Base-by-base conservation (phyloP, 1,140 invertebrate species). In the Caerostris extrusa region DNA sequence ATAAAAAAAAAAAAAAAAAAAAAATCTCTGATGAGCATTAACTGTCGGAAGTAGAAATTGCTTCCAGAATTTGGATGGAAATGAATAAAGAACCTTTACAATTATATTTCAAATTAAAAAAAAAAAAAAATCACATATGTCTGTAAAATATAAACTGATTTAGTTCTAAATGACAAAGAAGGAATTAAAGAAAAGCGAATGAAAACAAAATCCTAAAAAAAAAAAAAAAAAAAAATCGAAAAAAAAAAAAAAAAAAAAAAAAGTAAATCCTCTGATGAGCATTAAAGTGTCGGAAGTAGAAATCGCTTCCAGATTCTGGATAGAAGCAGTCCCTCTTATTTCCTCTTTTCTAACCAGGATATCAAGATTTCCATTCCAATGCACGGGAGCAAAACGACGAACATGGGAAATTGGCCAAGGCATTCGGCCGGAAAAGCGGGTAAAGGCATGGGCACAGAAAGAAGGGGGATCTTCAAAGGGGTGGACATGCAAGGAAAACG, bases 391-490 rank as follows among this genome's bases (percentile, higher is more conserved):
- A 83, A 83, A 83, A 83, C 53, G 82, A 83, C 56, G 82, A 57
- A 19, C 55, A 58, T 57, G 82, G 82, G 55, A 83, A 83, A 83
- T 83, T 83, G 82, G 82, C 53, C 56, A 56, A 17, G 53, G 82
- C 82, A 83, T 56, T 58, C 82, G 82, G 8, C 82, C 34, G 56
- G 82, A 58, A 83, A 83, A 81, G 71, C 7, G 19, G 50, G 71
- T 50, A 67, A 81, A 81, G 19, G 71, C 71, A 81, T 10, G 12
- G 71, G 19, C 71, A 34, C 7, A 81, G 17, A n/a, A n/a, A 4
- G 17, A n/a, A 6, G 61, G 61, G 61, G 14, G 61, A n/a, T 14
- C 61, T 67, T 6, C 14, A 67, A 81, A 83, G 82, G 82, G 82
- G 56, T 56, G 56, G 55, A 57, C 82, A 58, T 34, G 82, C 19